phyloP scores from a whole-genome alignment of 2,888 invertebrate genomes.

The Poecilobothrus nobilitatus region DNA sequence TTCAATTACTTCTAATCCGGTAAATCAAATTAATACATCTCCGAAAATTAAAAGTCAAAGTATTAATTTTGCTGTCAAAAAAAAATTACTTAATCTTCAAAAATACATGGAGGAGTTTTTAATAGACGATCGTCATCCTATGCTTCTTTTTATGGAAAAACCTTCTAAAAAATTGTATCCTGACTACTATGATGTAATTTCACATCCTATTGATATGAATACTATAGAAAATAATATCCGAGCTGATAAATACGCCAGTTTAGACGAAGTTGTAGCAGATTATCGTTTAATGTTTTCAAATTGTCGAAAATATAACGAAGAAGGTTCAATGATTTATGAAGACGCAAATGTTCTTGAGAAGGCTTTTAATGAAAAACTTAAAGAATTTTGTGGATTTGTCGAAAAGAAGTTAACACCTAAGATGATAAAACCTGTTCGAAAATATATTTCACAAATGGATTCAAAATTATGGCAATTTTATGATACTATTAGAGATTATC shows the following conservation, averaged over 20 bases:
- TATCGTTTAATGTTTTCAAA: slow-evolving; percentile 93
- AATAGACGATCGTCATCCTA: slow-evolving; percentile 73
- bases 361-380: slow-evolving; percentile 72
- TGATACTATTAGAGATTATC: slow-evolving; percentile 81
- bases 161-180: slow-evolving; percentile 92
- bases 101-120: slow-evolving; percentile 62
- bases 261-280: slow-evolving; percentile 82
- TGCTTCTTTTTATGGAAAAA: slow-evolving; percentile 91
- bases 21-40: slow-evolving; percentile 25
- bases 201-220: slow-evolving; percentile 89
- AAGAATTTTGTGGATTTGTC: slow-evolving; percentile 57
- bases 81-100: slow-evolving; percentile 71
- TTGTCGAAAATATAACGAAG: slow-evolving; percentile 94
- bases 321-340: slow-evolving; percentile 89
- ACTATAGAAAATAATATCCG: slow-evolving; percentile 89
- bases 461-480: slow-evolving; percentile 78
- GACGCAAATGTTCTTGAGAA: slow-evolving; percentile 85
- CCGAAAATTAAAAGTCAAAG: slow-evolving; percentile 37
- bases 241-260: slow-evolving; percentile 66
- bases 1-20: slow-evolving; percentile 15
- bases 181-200: slow-evolving; percentile 90
- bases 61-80: slow-evolving; percentile 50
- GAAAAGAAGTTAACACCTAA: slow-evolving; percentile 35
- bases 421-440: slow-evolving; percentile 33
- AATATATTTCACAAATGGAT: slow-evolving; percentile 53